These are phyloP conservation scores for Phylloscopus collybita DNA, from an alignment of 2,797 vertebrate genomes.

Conservation along the genomic window DNA sequence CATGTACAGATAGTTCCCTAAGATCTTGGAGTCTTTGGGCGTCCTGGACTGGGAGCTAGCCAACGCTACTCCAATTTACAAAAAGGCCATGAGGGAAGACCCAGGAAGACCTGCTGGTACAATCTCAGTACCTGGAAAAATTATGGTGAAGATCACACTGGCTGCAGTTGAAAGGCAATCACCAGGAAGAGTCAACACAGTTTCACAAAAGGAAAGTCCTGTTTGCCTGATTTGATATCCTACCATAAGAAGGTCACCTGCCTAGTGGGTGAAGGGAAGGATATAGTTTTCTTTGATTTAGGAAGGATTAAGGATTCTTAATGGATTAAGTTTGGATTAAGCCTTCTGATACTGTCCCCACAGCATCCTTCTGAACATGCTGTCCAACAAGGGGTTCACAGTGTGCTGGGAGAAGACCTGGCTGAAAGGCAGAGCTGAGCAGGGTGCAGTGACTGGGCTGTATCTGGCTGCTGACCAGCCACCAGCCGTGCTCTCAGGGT, in stretches of 20 bases:
- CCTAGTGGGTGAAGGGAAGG: background rate
- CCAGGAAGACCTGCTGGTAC: background rate
- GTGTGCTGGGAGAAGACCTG: background rate
- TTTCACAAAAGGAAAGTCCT: background rate
- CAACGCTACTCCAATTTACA: background rate
- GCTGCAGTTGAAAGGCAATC: background rate
- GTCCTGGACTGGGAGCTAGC: background rate
- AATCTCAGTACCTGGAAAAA: background rate
- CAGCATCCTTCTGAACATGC: background rate
- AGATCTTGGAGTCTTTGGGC: background rate
- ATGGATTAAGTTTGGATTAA: background rate
- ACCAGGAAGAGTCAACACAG: background rate
- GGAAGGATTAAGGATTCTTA: background rate
- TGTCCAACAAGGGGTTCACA: background rate
- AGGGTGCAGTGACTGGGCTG: background rate
- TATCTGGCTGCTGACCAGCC: background rate
- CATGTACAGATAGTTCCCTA: background rate
- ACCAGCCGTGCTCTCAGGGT: rapidly evolving
- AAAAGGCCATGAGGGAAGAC: background rate
- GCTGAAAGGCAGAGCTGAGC: background rate
- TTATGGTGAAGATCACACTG: background rate
- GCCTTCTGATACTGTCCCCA: background rate
- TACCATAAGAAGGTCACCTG: background rate
- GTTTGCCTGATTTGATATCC: background rate
- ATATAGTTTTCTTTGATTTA: background rate